Base-by-base conservation (phyloP, 2,888 invertebrate genomes). In the Sarcophaga variegata region DNA sequence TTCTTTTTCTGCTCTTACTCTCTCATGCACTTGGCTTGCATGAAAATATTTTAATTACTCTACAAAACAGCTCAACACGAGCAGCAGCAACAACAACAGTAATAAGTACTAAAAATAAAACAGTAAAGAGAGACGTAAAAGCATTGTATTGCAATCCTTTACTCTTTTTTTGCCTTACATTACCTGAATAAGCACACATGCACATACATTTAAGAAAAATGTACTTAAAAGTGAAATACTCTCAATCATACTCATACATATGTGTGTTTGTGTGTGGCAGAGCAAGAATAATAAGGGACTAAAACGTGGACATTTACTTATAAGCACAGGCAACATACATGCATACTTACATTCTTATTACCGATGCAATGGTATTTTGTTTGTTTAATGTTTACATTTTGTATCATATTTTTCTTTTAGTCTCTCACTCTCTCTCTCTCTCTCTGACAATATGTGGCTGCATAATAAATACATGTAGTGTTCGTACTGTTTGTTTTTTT, bases 1-100 rank as follows among this genome's bases (percentile, higher is more conserved):
- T 47, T 74, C 70, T 64, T 69, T 47, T 77, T 63, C 67, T 71
- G 66, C 63, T 54, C 17, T 20, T 37, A 37, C 10, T 37, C 8
- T 37, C 37, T 8, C 37, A 37, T 37, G 37, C 37, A 37, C 37
- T 37, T 37, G 37, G 8, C 37, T 37, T 37, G 10, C 37, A 85
- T 74, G 76, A 83, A 20, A 86, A 83, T 74, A 77, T 86, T 83
- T 86, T 83, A 83, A 86, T 86, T 83, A 83, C 83, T 81, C 64
- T 66, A 74, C 45, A 62, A 17, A 67, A 11, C 25, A 67, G 37
- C 66, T 59, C 63, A 64, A 37, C 22, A 54, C 8, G 60, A 69
- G 4, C 20, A n/a, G 17, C 8, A 54, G 12, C 45, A 80, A 17
- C n/a, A 27, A 49, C 54, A 54, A 54, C 17, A 17, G 17, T 17